Evolutionary conservation across 2,113 vertebrate species (phyloP), one percentile per base, ranked within the genome.

Genomic region (Murina feae): DNA sequence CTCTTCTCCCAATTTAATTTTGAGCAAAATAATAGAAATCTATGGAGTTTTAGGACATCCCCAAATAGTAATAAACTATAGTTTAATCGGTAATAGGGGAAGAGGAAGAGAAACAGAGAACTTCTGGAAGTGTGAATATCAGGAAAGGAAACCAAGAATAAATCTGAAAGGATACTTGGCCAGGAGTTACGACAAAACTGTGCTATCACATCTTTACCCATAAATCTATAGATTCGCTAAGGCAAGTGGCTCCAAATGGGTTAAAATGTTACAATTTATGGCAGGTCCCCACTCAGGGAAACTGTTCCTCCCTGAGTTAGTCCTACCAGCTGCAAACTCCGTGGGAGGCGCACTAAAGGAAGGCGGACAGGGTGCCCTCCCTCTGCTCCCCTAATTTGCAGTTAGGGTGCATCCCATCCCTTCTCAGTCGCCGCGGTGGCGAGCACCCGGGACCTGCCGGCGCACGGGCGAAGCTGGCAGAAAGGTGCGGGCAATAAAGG

Each of bases 391-490:
- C 25, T 9, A 1, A 3, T 35, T 25, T 23, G 44, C 16, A 7
- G 4, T 0, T 0, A 1, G 58, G 58, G 58, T 14, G 60, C 6
- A 0, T 8, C 7, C 42, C 21, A 14, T 5, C 8, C 25, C 3
- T 18, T 80, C 92, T 75, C n/a, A 2, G n/a, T 63, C 68, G 88
- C 80, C 94, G 94, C 96, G 35, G 92, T 32, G 96, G 96, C 37
- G 2, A 37, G 42, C 63, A 1, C 25, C 17, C 1, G n/a, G 60
- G 63, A 49, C 63, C 86, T 12, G 23, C 78, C 7, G 79, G 76
- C 68, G 37, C 68, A 3, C 5, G 14, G 72, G 51, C 0, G 25
- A 74, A 72, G 60, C 66, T 5, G 55, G 78, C 32, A 71, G 28
- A 3, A 23, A 83, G 75, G 86, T 42, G 60, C 21, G 0, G 3